Evolutionary conservation across 2,113 vertebrate genomes (phyloP), one percentile per base, ranked within the genome.

Genomic region (Acrocephalus arundinaceus): DNA sequence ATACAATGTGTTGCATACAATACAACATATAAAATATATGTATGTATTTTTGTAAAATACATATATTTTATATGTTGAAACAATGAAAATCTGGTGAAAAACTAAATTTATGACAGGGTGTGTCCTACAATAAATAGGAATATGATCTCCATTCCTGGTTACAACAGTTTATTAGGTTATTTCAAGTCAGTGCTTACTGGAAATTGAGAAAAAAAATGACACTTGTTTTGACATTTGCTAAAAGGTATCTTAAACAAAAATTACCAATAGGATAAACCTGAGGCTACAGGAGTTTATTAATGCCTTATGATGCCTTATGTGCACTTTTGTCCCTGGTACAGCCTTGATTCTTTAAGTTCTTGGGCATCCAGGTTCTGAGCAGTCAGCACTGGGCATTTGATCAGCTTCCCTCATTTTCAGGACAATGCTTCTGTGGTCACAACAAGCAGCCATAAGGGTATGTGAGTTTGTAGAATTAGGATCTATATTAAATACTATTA

Each of bases 321-420:
- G 27, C 18, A 4, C 4, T 54, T 55, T 49, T 39, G 25, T 51
- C 30, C 30, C 25, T 27, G 33, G 9, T 28, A 7, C 37, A 24
- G 6, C 49, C 10, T 58, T 0, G 2, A 17, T 81, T 19, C 48
- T 58, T 3, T 19, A 25, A 17, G 46, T 30, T 20, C 10, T 68
- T 54, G 51, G 51, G 39, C 14, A 37, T 43, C 58, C 30, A 21
- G 4, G 37, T 37, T 51, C 33, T 41, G 37, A 19, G 24, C 11
- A 66, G 37, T 13, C 43, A 78, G 4, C 15, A 1, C 19, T 5
- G 23, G 19, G 7, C 8, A 11, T 15, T 12, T 0, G 0, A 57
- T 22, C 43, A 63, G 15, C 21, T 58, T 39, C 8, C 8, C 43
- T 78, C n/a, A 16, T 2, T 31, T 57, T 41, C 37, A 58, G n/a